A percentile compares a stretch with the other conserved stretches of the same genome.
Evolutionary conservation across 1,140 invertebrate genomes (phyloP).

Genomic region (Euura lappo): DNA sequence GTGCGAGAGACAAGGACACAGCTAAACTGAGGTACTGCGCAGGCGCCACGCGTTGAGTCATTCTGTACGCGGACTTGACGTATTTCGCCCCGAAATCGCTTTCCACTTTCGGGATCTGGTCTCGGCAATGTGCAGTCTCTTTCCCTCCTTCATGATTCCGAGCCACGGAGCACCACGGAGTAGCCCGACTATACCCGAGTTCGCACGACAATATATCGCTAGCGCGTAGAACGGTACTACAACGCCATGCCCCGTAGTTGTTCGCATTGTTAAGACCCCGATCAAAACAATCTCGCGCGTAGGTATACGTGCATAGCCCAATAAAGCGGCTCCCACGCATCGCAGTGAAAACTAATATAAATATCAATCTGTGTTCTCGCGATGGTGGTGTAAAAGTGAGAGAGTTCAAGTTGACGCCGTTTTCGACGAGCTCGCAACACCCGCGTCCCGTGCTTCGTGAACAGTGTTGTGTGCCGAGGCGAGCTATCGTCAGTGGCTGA

Average conservation of each 20-base stretch:
- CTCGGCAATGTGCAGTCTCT: no score
- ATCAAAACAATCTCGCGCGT: not conserved
- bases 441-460: not conserved
- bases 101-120: no score
- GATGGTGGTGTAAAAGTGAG: not conserved
- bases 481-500: conserved; percentile 6
- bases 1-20: no score
- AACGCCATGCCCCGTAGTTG: not conserved
- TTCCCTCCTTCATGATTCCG: no score
- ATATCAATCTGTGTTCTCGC: no score
- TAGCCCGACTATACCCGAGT: not conserved
- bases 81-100: no score
- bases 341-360: no score
- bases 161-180: no score
- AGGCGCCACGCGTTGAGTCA: no score
- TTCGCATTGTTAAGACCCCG: not conserved
- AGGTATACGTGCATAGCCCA: not conserved
- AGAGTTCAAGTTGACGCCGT: not conserved
- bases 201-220: not conserved
- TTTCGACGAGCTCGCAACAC: not conserved
- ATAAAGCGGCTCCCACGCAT: no score
- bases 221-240: not conserved
- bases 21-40: no score
- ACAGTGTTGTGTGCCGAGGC: not conserved
- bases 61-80: no score